A percentile compares a stretch with the other conserved stretches of the same genome.
Conservation (phyloP, 2,797 vertebrate species). For the Echiichthys vipera region DNA sequence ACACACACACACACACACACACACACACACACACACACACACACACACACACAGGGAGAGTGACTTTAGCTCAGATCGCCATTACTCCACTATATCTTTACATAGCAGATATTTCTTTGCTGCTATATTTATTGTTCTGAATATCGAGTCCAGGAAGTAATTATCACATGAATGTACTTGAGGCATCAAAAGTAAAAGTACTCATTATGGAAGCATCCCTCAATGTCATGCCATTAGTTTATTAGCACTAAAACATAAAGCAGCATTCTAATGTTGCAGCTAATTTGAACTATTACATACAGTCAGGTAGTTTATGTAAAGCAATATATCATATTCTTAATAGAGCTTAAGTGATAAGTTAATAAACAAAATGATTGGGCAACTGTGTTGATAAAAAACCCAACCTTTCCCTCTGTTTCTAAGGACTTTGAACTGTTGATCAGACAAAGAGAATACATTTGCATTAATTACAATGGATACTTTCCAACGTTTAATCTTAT, state of each 20-base stretch:
- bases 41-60: too few relatives aligned
- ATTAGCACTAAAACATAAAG: background rate
- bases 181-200: background rate
- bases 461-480: too few relatives aligned
- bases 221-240: background rate
- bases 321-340: background rate
- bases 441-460: background rate
- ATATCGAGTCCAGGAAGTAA: too few relatives aligned
- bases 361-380: background rate
- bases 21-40: too few relatives aligned
- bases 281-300: background rate
- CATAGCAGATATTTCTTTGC: too few relatives aligned
- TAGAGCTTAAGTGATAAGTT: background rate
- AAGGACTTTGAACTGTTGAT: background rate
- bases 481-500: background rate
- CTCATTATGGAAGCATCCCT: background rate
- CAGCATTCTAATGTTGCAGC: background rate
- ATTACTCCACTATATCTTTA: too few relatives aligned
- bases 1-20: too few relatives aligned
- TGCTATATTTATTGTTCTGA: too few relatives aligned
- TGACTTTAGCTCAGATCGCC: too few relatives aligned
- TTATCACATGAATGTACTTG: background rate
- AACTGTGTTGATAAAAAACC: background rate
- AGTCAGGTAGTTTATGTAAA: background rate
- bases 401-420: too few relatives aligned